A percentile compares a stretch with the other conserved stretches of the same genome.
Evolutionary conservation across 2,888 invertebrate genomes (phyloP).

Genomic region (Thumatha senex): DNA sequence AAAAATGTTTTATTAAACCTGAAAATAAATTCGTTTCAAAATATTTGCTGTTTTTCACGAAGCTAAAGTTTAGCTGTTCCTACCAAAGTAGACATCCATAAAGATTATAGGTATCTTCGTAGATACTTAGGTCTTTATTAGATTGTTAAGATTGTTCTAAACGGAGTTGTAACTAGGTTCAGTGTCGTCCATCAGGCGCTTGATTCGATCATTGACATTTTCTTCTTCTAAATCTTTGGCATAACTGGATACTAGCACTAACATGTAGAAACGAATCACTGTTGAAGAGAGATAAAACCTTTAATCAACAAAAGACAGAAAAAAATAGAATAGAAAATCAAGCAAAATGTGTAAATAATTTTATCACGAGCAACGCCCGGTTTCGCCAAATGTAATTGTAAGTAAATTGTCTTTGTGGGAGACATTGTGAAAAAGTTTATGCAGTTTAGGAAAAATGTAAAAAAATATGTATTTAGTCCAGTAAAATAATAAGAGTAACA

Average conservation of each 20-base stretch:
- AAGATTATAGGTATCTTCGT: no score
- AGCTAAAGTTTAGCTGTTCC: neutral
- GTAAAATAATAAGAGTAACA: no score
- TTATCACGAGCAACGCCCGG: no score
- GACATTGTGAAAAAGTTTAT: no score
- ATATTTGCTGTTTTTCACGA: neutral
- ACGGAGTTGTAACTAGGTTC: conserved; percentile 56
- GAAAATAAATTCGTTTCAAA: neutral
- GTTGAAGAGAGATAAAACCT: neutral
- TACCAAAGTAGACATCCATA: no score
- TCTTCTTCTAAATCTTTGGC: conserved; percentile 64
- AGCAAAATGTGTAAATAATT: no score
- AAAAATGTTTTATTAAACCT: conserved; percentile 23
- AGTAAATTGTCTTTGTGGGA: no score
- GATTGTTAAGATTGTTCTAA: neutral
- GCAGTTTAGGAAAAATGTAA: no score
- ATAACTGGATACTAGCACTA: conserved; percentile 69
- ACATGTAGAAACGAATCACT: conserved; percentile 73
- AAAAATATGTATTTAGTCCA: no score
- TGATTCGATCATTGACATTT: conserved; percentile 48
- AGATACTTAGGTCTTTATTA: neutral
- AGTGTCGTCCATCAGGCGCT: conserved; percentile 44
- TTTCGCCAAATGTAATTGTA: no score
- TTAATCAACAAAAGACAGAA: no score
- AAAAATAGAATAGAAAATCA: no score